Conservation (phyloP, 1,140 invertebrate genomes). For the Drosophila bifasciata region DNA sequence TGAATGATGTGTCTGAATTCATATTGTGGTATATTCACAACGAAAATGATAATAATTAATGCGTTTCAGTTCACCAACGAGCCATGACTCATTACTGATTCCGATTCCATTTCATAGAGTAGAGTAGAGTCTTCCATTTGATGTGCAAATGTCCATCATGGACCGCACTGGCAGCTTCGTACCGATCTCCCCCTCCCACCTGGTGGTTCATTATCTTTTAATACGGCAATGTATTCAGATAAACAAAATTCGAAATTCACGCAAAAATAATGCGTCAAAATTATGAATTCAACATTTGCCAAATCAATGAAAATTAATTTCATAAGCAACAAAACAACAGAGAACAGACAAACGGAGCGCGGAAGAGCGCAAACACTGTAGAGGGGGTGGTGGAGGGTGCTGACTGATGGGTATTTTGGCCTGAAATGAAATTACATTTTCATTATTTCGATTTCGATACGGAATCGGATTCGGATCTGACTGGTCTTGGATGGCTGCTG, state of each 20-base stretch:
- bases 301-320: conserved; percentile 82
- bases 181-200: conserved; percentile 3
- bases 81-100: conserved; percentile 36
- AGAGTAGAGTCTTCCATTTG: conserved; percentile 49
- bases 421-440: conserved; percentile 76
- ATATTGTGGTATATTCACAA: too few species aligned
- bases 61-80: conserved; percentile 3
- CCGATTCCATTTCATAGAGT: conserved; percentile 34
- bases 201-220: conserved; percentile 71
- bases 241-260: conserved; percentile 76
- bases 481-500: conserved; percentile 4
- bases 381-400: background rate
- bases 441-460: conserved; percentile 64
- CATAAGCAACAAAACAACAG: conserved; percentile 62
- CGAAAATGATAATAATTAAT: conserved; percentile 1
- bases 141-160: conserved; percentile 57
- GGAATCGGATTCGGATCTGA: background rate
- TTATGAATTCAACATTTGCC: conserved; percentile 81
- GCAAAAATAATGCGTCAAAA: conserved; percentile 81
- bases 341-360: conserved; percentile 45
- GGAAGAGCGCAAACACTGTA: conserved; percentile 11
- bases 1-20: background rate
- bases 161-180: conserved; percentile 1
- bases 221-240: conserved; percentile 61
- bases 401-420: conserved; percentile 54